Percentiles rank a stretch among this genome's conserved stretches.
These are phyloP conservation scores for Ephydatia muelleri DNA, from an alignment of 37 sponge, comb jelly and placozoan genomes.

Conservation along the genomic window DNA sequence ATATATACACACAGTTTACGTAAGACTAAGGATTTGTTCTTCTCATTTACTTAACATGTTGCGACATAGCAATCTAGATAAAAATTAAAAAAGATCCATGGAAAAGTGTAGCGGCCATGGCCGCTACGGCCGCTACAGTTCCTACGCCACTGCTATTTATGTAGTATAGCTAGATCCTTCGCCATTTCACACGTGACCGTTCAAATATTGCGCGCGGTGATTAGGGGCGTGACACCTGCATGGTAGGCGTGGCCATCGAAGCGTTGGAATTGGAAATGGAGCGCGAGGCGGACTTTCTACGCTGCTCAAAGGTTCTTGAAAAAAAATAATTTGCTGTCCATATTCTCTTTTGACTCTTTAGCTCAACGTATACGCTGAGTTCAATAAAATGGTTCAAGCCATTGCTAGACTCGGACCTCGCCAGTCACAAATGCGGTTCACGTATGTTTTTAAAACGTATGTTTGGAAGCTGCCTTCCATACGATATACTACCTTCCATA, in stretches of 20 bases:
- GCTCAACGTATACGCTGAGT: constrained; percentile 68
- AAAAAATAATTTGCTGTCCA: background rate
- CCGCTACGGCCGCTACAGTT: too few relatives aligned
- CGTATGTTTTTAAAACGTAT: background rate
- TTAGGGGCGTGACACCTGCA: background rate
- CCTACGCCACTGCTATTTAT: too few relatives aligned
- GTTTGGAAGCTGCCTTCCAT: background rate
- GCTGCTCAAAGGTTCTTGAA: constrained; percentile 51
- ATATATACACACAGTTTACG: too few relatives aligned
- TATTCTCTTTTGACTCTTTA: constrained; percentile 18
- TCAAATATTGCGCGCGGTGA: background rate
- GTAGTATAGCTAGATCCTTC: too few relatives aligned
- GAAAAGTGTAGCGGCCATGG: too few relatives aligned
- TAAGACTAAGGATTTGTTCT: too few relatives aligned
- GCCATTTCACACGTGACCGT: too few relatives aligned
- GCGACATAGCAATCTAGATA: too few relatives aligned
- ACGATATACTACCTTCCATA: background rate
- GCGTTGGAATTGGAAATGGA: constrained; percentile 9
- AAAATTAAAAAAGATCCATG: too few relatives aligned
- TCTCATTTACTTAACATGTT: too few relatives aligned
- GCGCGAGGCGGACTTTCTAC: constrained; percentile 41
- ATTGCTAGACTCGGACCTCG: constrained; percentile 2
- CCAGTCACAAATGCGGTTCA: background rate
- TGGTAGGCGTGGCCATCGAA: background rate
- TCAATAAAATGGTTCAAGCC: constrained; percentile 69